phyloP scores from a whole-genome alignment of 2,797 vertebrate genomes.

The Acanthurus lineatus region DNA sequence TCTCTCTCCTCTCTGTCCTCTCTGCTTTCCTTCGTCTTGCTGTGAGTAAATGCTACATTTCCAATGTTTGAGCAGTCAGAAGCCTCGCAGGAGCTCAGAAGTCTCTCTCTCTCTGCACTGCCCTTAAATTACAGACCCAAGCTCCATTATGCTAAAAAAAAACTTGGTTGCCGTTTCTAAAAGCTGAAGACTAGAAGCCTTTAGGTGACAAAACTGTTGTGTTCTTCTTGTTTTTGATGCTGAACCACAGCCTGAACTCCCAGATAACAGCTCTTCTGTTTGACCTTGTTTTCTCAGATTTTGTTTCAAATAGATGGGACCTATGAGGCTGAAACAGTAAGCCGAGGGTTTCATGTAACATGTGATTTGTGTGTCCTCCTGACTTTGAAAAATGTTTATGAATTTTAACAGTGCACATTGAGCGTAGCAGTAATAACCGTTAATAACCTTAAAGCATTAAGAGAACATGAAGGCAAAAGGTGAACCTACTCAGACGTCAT shows the following conservation, averaged over 20 bases:
- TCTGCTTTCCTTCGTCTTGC: conserved; percentile 13
- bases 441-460: conserved; percentile 5
- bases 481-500: not conserved
- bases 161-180: conserved; percentile 72
- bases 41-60: conserved; percentile 33
- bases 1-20: conserved; percentile 20
- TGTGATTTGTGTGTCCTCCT: conserved; percentile 33
- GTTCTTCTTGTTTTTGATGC: conserved; percentile 47
- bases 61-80: conserved; percentile 21
- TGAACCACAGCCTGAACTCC: conserved; percentile 37
- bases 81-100: conserved; percentile 22
- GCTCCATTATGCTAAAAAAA: conserved; percentile 78
- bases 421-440: conserved; percentile 9
- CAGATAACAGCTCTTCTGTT: conserved; percentile 47
- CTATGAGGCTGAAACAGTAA: conserved; percentile 47
- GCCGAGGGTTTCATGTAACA: conserved; percentile 15
- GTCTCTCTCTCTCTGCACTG: not conserved
- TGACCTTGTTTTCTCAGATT: conserved; percentile 64
- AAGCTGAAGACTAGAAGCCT: conserved; percentile 37
- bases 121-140: conserved; percentile 72
- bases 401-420: conserved; percentile 17
- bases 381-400: conserved; percentile 28
- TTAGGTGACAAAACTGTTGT: conserved; percentile 23
- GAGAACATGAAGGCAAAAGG: conserved; percentile 22
- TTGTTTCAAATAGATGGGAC: conserved; percentile 70